These are phyloP conservation scores for Cyrtodaria siliqua DNA, from an alignment of 2,888 invertebrate species.

Conservation along the genomic window DNA sequence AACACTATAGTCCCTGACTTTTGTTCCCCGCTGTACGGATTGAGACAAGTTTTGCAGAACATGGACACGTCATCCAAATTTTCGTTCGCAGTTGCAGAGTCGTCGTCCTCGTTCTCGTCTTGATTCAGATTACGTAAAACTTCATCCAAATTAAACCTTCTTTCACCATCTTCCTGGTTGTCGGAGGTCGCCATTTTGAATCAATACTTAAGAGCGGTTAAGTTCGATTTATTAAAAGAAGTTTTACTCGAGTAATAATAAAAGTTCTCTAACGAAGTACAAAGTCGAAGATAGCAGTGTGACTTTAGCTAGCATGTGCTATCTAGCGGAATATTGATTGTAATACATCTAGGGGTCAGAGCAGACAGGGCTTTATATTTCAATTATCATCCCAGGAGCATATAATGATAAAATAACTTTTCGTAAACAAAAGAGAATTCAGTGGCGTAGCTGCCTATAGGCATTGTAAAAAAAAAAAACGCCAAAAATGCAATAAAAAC, in stretches of 20 bases:
- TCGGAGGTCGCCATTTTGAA: conserved; percentile 35
- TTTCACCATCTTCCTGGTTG: conserved; percentile 11
- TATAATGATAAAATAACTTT: too few relatives aligned
- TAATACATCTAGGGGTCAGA: too few relatives aligned
- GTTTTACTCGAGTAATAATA: conserved; percentile 7
- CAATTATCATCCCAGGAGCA: too few relatives aligned
- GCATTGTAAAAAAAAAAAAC: too few relatives aligned
- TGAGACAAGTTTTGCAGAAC: conserved; percentile 64
- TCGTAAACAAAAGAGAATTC: too few relatives aligned
- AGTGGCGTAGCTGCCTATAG: too few relatives aligned
- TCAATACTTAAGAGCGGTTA: neutral
- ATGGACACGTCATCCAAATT: conserved; percentile 44
- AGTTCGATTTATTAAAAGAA: neutral
- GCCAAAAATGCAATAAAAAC: too few relatives aligned
- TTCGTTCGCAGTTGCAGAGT: neutral
- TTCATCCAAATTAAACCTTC: neutral
- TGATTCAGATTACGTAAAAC: neutral
- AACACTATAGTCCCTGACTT: conserved; percentile 55
- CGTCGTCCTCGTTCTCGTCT: conserved; percentile 17
- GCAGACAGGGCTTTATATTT: too few relatives aligned
- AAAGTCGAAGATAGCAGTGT: too few relatives aligned
- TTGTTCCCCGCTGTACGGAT: conserved; percentile 60
- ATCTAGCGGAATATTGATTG: too few relatives aligned
- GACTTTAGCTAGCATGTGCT: too few relatives aligned
- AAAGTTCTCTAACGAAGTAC: too few relatives aligned